phyloP scores from a whole-genome alignment of 2,888 invertebrate genomes.

The Papilio elwesi region DNA sequence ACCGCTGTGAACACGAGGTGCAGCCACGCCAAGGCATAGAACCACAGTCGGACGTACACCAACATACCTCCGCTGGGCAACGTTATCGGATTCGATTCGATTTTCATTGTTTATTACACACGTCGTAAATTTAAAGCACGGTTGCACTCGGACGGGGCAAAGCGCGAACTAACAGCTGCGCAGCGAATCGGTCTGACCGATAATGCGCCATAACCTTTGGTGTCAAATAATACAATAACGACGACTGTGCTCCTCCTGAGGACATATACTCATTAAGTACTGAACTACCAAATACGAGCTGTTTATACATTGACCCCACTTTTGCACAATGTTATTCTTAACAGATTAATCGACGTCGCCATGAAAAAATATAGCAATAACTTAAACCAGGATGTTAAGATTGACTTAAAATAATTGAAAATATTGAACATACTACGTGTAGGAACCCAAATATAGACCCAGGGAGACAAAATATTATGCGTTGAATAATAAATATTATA shows the following conservation, averaged over 20 bases:
- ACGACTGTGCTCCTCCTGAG: background rate
- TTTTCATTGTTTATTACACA: background rate
- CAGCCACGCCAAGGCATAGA: constrained; percentile 47
- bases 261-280: background rate
- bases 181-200: background rate
- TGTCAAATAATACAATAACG: background rate
- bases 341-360: too few relatives aligned
- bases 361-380: too few relatives aligned
- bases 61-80: constrained; percentile 31
- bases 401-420: too few relatives aligned
- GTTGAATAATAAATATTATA: too few relatives aligned
- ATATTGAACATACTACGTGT: too few relatives aligned
- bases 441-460: too few relatives aligned
- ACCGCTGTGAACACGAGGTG: constrained; percentile 54
- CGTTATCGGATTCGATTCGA: background rate
- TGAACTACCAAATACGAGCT: background rate
- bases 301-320: too few relatives aligned
- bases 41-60: constrained; percentile 45
- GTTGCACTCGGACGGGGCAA: background rate
- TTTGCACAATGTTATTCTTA: too few relatives aligned
- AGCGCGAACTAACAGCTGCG: background rate
- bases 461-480: too few relatives aligned
- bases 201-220: background rate
- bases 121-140: background rate
- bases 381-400: too few relatives aligned